Base-by-base conservation (phyloP, 2,113 vertebrate species). In the Tupaia chinensis region DNA sequence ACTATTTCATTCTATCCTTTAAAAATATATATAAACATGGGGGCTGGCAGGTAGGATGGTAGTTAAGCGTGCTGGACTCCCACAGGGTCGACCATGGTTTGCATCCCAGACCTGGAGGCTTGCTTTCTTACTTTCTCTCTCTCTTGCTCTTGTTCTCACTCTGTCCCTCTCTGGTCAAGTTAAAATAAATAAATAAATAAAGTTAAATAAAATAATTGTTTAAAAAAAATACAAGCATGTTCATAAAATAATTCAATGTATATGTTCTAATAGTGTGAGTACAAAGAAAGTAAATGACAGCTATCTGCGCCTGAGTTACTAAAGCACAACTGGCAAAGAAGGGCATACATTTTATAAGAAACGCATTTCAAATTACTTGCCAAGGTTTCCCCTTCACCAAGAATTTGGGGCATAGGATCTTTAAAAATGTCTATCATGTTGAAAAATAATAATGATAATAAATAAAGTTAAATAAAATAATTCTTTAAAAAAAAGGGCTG, bases 1-100 rank as follows among this genome's bases (percentile, higher is more conserved):
- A 96, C 70, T 83, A 91, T 61, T 82, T 91, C 76, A 23, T 78
- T 87, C 77, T 83, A 87, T 79, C 29, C 53, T 72, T 53, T 76
- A 53, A 25, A 44, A 44, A 44, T 44, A 44, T 44, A 44, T 44
- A 44, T 44, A 44, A 44, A 44, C 44, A 44, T 44, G 44, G 44
- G 44, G 44, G 44, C 44, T 44, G 44, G 44, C 44, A 44, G 44
- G 44, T 44, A 44, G 44, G 44, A 44, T 44, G 44, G 44, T 44
- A 44, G 44, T 44, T 44, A 44, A 44, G 44, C 3, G 44, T 44
- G 44, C 44, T 44, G 44, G 44, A 44, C 44, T 44, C 44, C 44
- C 44, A 44, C 44, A 44, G 44, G 44, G 44, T 44, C 44, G 44
- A 44, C 44, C 44, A 44, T 44, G 44, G 44, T 44, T 44, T 44